These are phyloP conservation scores for Thermophis baileyi DNA, from an alignment of 2,113 vertebrate species.

Conservation along the genomic window DNA sequence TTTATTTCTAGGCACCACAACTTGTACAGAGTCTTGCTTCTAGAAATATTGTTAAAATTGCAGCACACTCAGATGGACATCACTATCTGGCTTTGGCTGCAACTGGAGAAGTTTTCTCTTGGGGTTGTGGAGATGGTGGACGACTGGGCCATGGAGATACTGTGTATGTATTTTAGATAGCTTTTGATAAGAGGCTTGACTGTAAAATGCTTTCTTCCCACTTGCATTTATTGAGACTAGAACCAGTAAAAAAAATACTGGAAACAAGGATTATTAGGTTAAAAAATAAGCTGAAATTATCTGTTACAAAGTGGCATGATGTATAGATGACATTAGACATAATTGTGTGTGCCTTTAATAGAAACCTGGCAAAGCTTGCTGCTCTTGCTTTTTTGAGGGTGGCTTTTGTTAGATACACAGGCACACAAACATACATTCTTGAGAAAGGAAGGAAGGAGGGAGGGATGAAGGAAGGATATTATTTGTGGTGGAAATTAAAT, in stretches of 20 bases:
- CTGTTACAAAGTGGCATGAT: not conserved
- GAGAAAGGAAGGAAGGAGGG: not conserved
- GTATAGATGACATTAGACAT: not conserved
- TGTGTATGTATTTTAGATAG: conserved; percentile 74
- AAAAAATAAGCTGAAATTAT: not conserved
- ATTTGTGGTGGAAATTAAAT: not conserved
- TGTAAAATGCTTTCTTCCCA: not conserved
- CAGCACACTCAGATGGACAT: conserved; percentile 95
- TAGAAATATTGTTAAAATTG: conserved; percentile 90
- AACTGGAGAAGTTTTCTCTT: conserved; percentile 95
- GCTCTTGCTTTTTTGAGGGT: not conserved
- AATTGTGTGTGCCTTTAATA: not conserved
- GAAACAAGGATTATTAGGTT: not conserved
- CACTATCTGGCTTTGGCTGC: conserved; percentile 91
- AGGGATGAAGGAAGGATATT: not conserved
- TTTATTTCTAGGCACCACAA: conserved; percentile 80
- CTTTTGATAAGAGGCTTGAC: not conserved
- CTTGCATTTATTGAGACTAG: not conserved
- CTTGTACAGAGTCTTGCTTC: conserved; percentile 87
- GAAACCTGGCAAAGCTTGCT: not conserved
- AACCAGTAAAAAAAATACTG: not conserved
- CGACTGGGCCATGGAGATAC: conserved; percentile 95
- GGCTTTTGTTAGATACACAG: not conserved
- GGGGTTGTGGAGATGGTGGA: conserved; percentile 96
- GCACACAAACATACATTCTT: not conserved